Evolutionary conservation across 2,113 vertebrate species (phyloP).

Genomic region (Desmodus rotundus): DNA sequence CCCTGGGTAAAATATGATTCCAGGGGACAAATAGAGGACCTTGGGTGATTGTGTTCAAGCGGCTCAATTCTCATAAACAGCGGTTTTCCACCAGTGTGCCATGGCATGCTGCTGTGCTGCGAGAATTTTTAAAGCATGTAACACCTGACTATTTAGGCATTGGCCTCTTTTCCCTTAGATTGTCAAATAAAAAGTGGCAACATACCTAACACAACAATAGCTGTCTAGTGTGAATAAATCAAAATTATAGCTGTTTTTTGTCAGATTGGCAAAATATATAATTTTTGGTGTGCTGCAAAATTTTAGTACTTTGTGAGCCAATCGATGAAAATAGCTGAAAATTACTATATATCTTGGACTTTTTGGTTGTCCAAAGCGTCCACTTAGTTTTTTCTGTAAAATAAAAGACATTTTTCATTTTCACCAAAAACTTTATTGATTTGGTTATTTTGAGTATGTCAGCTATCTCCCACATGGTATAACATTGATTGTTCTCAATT

Average conservation of each 20-base stretch:
- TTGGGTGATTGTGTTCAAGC: neutral
- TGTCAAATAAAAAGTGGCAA: neutral
- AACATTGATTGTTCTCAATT: too few species aligned
- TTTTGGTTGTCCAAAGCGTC: too few species aligned
- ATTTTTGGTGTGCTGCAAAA: neutral
- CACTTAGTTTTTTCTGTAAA: too few species aligned
- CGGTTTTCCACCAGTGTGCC: neutral
- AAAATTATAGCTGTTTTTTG: neutral
- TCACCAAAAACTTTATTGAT: too few species aligned
- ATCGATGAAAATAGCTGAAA: neutral
- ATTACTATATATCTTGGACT: neutral
- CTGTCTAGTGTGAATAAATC: neutral
- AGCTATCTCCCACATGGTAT: too few species aligned
- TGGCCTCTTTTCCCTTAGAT: neutral
- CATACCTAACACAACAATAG: neutral
- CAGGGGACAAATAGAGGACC: neutral
- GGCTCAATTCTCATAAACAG: neutral
- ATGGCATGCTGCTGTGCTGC: neutral
- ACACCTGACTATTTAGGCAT: neutral
- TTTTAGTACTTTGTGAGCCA: neutral
- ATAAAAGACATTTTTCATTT: too few species aligned
- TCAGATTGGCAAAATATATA: neutral
- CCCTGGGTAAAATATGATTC: neutral
- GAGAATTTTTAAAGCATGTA: neutral
- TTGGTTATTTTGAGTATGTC: too few species aligned